Evolutionary conservation across 2,113 vertebrate genomes (phyloP).

Genomic region (Noturus placidus): DNA sequence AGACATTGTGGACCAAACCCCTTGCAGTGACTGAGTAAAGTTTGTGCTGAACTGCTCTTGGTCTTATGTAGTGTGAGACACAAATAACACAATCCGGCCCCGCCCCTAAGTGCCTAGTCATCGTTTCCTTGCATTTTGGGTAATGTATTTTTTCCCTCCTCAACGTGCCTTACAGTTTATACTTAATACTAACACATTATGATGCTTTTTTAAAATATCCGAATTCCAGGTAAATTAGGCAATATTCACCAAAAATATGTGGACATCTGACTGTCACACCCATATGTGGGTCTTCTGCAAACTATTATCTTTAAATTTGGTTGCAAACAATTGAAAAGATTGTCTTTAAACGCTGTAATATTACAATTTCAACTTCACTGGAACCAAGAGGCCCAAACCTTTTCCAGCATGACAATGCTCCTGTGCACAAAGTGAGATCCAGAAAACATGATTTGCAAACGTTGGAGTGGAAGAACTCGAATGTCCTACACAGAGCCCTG

Average conservation of each 20-base stretch:
- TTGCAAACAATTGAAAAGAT: not conserved
- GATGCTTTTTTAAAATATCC: not conserved
- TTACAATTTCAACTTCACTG: not conserved
- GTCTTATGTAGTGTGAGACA: not conserved
- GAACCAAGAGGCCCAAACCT: not conserved
- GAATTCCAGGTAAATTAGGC: not conserved
- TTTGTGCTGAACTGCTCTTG: not conserved
- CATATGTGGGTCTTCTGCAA: not conserved
- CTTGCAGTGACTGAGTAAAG: not conserved
- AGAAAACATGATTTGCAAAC: not conserved
- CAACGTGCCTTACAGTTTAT: not conserved
- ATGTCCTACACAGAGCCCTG: too few species aligned
- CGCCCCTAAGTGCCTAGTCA: not conserved
- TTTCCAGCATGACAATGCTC: not conserved
- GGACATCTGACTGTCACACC: not conserved
- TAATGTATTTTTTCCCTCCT: slow-evolving; percentile 53
- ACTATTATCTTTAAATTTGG: not conserved
- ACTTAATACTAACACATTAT: not conserved
- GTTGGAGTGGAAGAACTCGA: not conserved
- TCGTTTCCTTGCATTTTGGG: slow-evolving; percentile 48
- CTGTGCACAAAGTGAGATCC: not conserved
- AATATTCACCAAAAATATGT: not conserved
- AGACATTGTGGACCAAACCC: slow-evolving; percentile 67
- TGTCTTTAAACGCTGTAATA: not conserved
- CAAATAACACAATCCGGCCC: not conserved